Evolutionary conservation across 2,797 vertebrate genomes (phyloP), one percentile per base, ranked within the genome.

Genomic region (Vespertilio murinus): DNA sequence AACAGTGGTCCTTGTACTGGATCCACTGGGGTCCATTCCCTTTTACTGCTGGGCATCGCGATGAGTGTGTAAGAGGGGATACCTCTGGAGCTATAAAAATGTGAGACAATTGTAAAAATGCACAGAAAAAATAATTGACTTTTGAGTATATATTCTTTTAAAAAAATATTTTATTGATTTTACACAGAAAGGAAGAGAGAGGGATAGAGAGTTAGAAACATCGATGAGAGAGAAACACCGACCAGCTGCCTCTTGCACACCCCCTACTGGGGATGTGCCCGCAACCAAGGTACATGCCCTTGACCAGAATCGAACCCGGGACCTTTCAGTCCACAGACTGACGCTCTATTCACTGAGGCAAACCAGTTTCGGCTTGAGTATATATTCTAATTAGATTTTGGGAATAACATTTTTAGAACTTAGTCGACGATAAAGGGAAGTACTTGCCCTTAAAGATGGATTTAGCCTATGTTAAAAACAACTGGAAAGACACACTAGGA

Each of bases 1-100:
- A 99, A 83, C 99, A 99, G 93, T 99, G 98, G 91, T 98, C 98
- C 94, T 98, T 96, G 73, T 99, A 98, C 90, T 98, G 98, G n/a
- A 99, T 96, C 99, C 99, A 99, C 1, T 94, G 97, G 0, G 98
- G 40, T 17, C 17, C 16, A 0, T 80, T 97, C 2, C 20, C 38
- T 16, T 97, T 97, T 0, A 95, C 84, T 80, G 96, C 91, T n/a
- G 99, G 98, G 93, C 99, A 99, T 84, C 77, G 89, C 70, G 97
- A 98, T 38, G 97, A 94, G 47, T 85, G 49, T 18, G 94, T 80
- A 35, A 61, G 40, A 20, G 73, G 47, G 6, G 88, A 86, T 13
- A 93, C n/a, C 79, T 86, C 96, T 94, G 98, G 97, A 89, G 77
- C 99, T 99, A 95, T 65, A 67, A 92, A 96, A 93, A 74, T 56